A percentile compares a stretch with the other conserved stretches of the same genome.
These are phyloP conservation scores for Eira barbara DNA, from an alignment of 2,113 vertebrate genomes.

Conservation along the genomic window DNA sequence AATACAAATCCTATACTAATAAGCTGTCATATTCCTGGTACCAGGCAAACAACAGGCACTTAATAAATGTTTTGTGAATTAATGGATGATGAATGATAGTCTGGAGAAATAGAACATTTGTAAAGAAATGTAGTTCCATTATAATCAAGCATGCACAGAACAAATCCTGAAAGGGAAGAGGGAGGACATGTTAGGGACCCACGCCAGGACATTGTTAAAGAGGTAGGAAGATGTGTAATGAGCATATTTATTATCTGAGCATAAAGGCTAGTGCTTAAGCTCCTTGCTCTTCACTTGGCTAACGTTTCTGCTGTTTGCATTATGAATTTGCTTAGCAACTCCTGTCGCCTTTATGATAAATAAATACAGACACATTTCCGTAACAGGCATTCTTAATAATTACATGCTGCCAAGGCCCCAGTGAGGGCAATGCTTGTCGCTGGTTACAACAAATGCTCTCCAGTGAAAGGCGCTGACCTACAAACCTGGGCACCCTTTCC, in stretches of 20 bases:
- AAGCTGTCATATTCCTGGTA: background rate
- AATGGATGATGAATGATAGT: conserved; percentile 8
- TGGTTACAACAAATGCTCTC: background rate
- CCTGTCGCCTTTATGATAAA: conserved; percentile 38
- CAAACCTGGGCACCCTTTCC: background rate
- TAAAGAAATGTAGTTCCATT: conserved; percentile 52
- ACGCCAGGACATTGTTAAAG: background rate
- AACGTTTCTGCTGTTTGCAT: conserved; percentile 44
- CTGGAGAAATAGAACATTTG: background rate
- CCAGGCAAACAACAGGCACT: conserved; percentile 29
- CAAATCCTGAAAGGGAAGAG: background rate
- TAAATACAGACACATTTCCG: conserved; percentile 44
- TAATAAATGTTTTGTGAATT: conserved; percentile 48
- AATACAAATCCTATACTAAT: conserved; percentile 23
- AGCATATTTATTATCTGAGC: conserved; percentile 53
- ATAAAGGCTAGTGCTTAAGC: conserved; percentile 40
- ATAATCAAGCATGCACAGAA: conserved; percentile 6
- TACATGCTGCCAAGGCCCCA: background rate
- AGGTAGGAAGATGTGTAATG: conserved; percentile 22
- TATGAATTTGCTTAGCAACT: conserved; percentile 53
- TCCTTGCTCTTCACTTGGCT: background rate
- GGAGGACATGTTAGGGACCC: background rate
- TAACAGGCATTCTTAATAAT: conserved; percentile 29
- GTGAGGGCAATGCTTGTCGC: background rate
- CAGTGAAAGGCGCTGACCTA: background rate